A percentile compares a stretch with the other conserved stretches of the same genome.
Conservation (phyloP, 2,113 vertebrate species). For the Campylomormyrus tamandua region DNA sequence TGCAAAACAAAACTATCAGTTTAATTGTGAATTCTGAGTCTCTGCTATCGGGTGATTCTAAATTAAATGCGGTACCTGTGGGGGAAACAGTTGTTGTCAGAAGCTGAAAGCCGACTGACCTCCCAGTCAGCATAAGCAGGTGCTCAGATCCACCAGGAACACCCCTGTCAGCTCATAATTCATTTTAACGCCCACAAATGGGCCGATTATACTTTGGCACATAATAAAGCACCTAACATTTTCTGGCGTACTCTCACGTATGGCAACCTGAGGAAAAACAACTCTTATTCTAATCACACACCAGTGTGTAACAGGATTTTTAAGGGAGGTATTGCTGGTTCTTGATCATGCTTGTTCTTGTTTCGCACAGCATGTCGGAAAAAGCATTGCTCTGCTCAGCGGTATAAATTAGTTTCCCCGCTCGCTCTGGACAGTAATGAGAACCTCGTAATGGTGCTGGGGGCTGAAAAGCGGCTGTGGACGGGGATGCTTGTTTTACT, state of each 20-base stretch:
- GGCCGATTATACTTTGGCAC: no score
- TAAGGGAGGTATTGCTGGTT: constrained; percentile 24
- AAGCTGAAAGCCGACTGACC: neutral
- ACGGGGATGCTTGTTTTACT: neutral
- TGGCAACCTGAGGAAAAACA: neutral
- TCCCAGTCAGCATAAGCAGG: neutral
- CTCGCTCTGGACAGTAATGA: constrained; percentile 38
- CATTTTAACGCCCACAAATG: neutral
- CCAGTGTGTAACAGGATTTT: neutral
- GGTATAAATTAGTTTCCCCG: constrained; percentile 48
- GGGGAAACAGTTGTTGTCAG: neutral
- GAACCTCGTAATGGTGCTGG: constrained; percentile 29
- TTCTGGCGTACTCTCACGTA: neutral
- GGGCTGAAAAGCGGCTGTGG: neutral
- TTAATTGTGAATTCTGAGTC: constrained; percentile 7
- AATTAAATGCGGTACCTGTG: neutral
- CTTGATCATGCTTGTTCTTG: constrained; percentile 52
- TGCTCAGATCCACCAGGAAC: neutral
- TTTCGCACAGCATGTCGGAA: constrained; percentile 45
- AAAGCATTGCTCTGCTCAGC: constrained; percentile 47
- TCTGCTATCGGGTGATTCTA: neutral
- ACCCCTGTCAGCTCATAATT: neutral
- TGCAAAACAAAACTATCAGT: neutral
- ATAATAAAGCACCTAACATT: neutral
- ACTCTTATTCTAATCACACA: neutral